Conservation (phyloP, 2,113 vertebrate genomes). For the Rattus norvegicus region GRCr8 NC_086024.1:33339501-33340000, state of each 20-base stretch:
- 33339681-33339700: not conserved
- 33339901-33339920: not conserved
- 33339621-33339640: not conserved
- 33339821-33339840: not conserved
- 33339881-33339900: not conserved
- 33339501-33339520: not conserved
- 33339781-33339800: not conserved
- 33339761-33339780: not conserved
- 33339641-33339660: not conserved
- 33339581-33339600: slow-evolving; percentile 18
- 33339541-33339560: not conserved
- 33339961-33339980: slow-evolving; percentile 29
- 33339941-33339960: slow-evolving; percentile 35
- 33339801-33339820: not conserved
- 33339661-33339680: not conserved
- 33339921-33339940: slow-evolving; percentile 11
- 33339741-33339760: not conserved
- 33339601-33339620: slow-evolving; percentile 25
- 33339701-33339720: slow-evolving; percentile 1
- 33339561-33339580: slow-evolving; percentile 25
- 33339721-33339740: not conserved
- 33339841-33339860: not conserved
- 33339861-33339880: not conserved
- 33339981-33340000: not conserved
- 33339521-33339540: not conserved